Conservation (phyloP, 2,113 vertebrate species). For the Castor canadensis region DNA sequence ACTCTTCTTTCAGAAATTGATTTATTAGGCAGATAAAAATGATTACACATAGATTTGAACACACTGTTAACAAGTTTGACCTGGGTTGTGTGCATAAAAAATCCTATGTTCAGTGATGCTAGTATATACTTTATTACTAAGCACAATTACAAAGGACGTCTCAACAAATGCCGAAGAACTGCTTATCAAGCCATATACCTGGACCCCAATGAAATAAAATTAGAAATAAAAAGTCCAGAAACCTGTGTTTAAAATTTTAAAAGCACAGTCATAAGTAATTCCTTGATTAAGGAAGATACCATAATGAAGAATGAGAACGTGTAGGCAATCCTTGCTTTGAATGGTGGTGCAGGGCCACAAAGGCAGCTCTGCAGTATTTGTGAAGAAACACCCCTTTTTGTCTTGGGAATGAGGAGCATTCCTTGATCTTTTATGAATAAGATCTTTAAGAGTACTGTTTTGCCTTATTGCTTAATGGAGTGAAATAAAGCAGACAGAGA, state of each 20-base stretch:
- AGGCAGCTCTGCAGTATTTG: not conserved
- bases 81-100: not conserved
- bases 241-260: not conserved
- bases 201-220: not conserved
- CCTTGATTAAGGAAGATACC: not conserved
- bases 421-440: too few relatives aligned
- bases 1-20: conserved; percentile 36
- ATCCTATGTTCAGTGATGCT: not conserved
- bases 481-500: too few relatives aligned
- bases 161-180: not conserved
- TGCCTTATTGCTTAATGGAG: too few relatives aligned
- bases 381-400: too few relatives aligned
- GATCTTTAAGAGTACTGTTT: too few relatives aligned
- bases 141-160: not conserved
- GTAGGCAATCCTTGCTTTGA: not conserved
- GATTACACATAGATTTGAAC: not conserved
- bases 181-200: not conserved
- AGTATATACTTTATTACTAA: not conserved
- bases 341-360: not conserved
- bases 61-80: not conserved
- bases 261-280: not conserved
- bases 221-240: not conserved
- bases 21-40: conserved; percentile 24
- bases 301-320: not conserved
- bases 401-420: too few relatives aligned